Conservation (phyloP, 35 echinoderm and acorn worm species). For the Anneissia japonica region DNA sequence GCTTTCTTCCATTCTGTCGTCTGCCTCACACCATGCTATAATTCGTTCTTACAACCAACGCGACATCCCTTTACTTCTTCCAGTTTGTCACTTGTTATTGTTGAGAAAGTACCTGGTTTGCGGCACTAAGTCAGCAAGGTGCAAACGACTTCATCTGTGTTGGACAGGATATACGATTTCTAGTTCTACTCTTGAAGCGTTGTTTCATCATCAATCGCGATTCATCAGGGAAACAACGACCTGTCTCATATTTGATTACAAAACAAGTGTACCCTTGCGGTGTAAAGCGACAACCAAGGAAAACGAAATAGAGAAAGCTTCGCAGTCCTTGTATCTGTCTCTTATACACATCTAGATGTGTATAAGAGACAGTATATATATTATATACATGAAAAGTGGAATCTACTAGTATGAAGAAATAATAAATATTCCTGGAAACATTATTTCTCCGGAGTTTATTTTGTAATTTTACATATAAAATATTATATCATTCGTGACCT, state of each 20-base stretch:
- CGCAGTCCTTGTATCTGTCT: not conserved
- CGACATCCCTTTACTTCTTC: not conserved
- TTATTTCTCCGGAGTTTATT: no score
- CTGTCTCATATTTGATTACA: constrained; percentile 1
- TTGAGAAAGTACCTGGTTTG: constrained; percentile 1
- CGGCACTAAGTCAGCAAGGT: not conserved
- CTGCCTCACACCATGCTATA: not conserved
- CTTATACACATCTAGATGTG: not conserved
- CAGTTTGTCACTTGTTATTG: not conserved
- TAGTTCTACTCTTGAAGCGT: not conserved
- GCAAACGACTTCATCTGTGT: not conserved
- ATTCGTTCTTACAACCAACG: not conserved
- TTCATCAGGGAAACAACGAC: not conserved
- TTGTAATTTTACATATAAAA: no score
- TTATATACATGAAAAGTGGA: not conserved
- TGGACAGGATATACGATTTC: not conserved
- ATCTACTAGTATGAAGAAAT: not conserved
- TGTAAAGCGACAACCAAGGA: not conserved
- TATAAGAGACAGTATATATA: not conserved
- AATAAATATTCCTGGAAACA: not conserved
- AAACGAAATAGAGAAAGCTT: not conserved
- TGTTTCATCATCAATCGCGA: not conserved
- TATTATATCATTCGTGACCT: no score
- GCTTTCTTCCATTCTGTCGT: not conserved
- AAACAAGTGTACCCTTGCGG: not conserved